Evolutionary conservation across 2,888 invertebrate species (phyloP), one percentile per base, ranked within the genome.

Genomic region (Torymus texanus): DNA sequence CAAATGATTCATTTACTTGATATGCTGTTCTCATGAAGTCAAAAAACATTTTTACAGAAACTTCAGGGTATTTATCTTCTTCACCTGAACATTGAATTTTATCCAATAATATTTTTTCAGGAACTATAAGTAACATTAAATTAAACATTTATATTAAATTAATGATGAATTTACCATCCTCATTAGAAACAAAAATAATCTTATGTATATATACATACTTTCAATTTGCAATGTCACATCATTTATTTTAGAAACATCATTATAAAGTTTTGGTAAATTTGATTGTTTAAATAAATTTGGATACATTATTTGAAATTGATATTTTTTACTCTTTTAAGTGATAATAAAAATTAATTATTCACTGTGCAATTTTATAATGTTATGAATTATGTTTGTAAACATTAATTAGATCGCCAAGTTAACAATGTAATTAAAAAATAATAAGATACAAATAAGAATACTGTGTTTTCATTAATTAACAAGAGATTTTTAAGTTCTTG

Each of bases 11-110:
- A 78, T 91, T 91, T 2, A 95, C 93, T 91, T 94, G 94, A 89
- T 95, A 95, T 0, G 95, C 94, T 10, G 94, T 94, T 88, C 93
- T 93, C 91, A 95, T 92, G 86, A 94, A 94, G 86, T 94, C 94
- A 84, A 95, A 93, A 86, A 95, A 95, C 84, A 94, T 93, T 88
- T 93, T 93, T 10, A 94, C 93, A 0, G 94, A 93, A 68, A 95
- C 93, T 88, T 94, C 93, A 0, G 93, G 91, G 76, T 87, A 87
- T 10, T 71, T 75, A 51, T 81, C 70, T 13, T 78, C 72, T 21
- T 74, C 70, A 29, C 76, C 67, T 53, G 41, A 50, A n/a, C 50
- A 21, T 16, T 58, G 59, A n/a, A 55, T 24, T 50, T 55, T 74
- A 14, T 77, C 80, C 18, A 29, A 29, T 18, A 59, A 13, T 18